Percentiles rank a stretch among this genome's conserved stretches.
Evolutionary conservation across 2,888 invertebrate genomes (phyloP).

Genomic region (Allygus modestus): DNA sequence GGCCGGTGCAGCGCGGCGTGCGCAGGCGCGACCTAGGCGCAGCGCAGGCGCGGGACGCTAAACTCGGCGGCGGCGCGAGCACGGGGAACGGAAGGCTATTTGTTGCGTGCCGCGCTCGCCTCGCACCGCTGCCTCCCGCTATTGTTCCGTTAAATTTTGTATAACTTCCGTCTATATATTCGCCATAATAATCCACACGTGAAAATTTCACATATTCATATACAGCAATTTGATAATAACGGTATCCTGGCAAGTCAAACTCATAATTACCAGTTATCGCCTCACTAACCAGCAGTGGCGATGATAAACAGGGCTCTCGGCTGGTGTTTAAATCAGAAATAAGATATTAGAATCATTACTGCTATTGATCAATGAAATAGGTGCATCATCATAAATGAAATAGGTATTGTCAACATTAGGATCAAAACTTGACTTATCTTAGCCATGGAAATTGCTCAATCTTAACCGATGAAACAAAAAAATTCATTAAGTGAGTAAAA

Average conservation of each 20-base stretch:
- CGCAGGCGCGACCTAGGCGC: background rate
- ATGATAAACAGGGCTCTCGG: no score
- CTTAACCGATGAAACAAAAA: no score
- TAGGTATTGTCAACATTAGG: no score
- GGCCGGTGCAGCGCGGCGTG: no score
- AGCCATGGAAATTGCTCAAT: no score
- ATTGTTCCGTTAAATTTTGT: constrained; percentile 54
- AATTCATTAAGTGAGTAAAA: no score
- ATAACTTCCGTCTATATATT: constrained; percentile 44
- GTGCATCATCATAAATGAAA: no score
- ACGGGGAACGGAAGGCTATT: constrained; percentile 28
- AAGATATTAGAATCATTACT: no score
- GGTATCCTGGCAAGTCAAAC: background rate
- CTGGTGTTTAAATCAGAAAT: no score
- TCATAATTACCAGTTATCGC: background rate
- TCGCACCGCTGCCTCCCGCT: constrained; percentile 25
- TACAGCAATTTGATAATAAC: background rate
- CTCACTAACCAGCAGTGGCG: no score
- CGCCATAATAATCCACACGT: constrained; percentile 49
- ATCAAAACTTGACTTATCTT: no score
- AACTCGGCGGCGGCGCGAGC: background rate
- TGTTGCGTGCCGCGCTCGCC: constrained; percentile 29
- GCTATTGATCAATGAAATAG: no score
- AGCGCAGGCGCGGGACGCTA: background rate
- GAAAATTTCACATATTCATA: constrained; percentile 31